A percentile compares a stretch with the other conserved stretches of the same genome.
Evolutionary conservation across 2,888 invertebrate species (phyloP).

Genomic region (Julus scanicus): DNA sequence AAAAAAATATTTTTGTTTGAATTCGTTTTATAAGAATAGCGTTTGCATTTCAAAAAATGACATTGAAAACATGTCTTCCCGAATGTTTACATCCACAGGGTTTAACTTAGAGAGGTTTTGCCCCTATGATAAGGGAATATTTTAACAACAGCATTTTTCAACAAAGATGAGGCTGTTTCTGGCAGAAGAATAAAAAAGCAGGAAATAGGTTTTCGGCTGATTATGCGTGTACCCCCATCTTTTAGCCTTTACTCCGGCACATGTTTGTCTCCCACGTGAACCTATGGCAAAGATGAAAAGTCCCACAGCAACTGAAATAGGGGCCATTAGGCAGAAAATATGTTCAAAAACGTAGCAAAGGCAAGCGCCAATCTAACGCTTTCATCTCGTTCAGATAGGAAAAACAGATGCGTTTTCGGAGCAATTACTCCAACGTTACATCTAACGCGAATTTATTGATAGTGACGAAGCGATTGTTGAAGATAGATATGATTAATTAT

Average conservation of each 20-base stretch:
- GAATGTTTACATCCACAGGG: too few relatives aligned
- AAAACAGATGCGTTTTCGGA: constrained; percentile 48
- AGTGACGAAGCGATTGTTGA: constrained; percentile 53
- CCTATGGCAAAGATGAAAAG: background rate
- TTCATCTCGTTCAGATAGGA: constrained; percentile 14
- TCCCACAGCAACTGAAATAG: constrained; percentile 21
- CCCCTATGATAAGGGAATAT: background rate
- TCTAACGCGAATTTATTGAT: constrained; percentile 53
- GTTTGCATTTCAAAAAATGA: too few relatives aligned
- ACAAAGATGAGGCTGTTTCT: background rate
- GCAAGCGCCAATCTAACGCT: constrained; percentile 2
- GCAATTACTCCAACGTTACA: constrained; percentile 47
- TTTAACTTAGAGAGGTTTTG: background rate
- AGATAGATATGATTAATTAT: constrained; percentile 54
- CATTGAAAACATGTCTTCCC: too few relatives aligned
- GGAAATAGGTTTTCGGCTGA: constrained; percentile 34
- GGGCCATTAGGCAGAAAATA: constrained; percentile 32
- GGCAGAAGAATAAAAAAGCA: background rate
- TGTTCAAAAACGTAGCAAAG: background rate
- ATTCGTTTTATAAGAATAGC: too few relatives aligned
- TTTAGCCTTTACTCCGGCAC: constrained; percentile 2
- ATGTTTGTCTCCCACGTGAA: constrained; percentile 38
- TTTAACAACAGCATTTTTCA: background rate
- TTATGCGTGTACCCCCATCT: constrained; percentile 20
- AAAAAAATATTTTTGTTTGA: too few relatives aligned